Base-by-base conservation (phyloP, 2,797 vertebrate species). In the Apodemus agrarius region DNA sequence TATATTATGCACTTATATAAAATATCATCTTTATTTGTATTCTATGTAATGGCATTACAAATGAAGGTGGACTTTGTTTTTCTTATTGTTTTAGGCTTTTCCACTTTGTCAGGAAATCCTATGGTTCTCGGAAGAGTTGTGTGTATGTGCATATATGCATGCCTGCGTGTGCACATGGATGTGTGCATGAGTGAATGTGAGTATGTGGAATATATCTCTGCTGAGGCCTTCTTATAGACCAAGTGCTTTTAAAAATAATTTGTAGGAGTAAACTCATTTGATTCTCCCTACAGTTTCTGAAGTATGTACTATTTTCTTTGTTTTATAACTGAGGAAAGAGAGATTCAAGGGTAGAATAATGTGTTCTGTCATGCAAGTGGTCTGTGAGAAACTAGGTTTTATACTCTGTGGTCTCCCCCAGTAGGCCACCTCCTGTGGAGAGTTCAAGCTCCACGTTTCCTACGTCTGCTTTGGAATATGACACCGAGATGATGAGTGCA, bases 31-130 rank as follows among this genome's bases (percentile, higher is more conserved):
- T 95, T 92, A 22, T 81, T 90, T 43, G 65, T 1, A 89, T 91
- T 93, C 69, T 81, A 11, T 89, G 26, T 94, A 52, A 37, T 26
- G 7, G 52, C 67, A 78, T 84, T 83, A 95, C 69, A 95, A 89
- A 17, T 86, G 34, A 94, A 78, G 54, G 3, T 72, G 65, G 9
- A 11, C 7, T 21, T 93, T 94, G 88, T 3, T 86, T 83, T 89
- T 83, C 79, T 26, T 37, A 86, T 34, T 46, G 16, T 84, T 52
- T 46, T 75, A 82, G 54, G 6, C 12, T 81, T 89, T 86, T 96
- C 19, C 34, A 94, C 81, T 76, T 91, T 91, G 16, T 40, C 65
- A 49, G 76, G 43, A 86, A 21, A 49, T 89, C 67, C 86, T 90
- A 63, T 43, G 12, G 13, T 59, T 76, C 12, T 89, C n/a, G 26